phyloP scores from a whole-genome alignment of 2,113 vertebrate genomes.

The Platysteira castanea region DNA sequence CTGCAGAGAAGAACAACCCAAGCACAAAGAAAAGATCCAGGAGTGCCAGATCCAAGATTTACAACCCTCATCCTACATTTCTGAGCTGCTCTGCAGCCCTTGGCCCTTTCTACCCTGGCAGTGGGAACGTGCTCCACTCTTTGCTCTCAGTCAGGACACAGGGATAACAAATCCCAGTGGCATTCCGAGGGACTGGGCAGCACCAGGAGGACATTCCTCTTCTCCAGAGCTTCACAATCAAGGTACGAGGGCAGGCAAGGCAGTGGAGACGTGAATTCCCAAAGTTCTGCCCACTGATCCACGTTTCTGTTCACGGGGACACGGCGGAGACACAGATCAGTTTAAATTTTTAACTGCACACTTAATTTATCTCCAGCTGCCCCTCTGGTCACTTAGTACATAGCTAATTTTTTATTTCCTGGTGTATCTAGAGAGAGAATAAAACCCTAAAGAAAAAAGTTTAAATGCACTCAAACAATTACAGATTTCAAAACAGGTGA shows the following conservation, averaged over 20 bases:
- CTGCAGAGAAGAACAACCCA: not conserved
- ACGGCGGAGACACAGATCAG: too few relatives aligned
- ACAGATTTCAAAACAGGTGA: not conserved
- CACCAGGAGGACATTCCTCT: not conserved
- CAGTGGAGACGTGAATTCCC: fast-evolving
- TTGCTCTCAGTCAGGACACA: not conserved
- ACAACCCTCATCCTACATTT: not conserved
- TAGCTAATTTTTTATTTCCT: not conserved
- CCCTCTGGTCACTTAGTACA: not conserved
- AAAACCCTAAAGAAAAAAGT: not conserved
- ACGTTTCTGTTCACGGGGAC: not conserved
- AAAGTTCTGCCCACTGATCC: not conserved
- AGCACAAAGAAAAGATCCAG: not conserved
- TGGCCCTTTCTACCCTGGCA: not conserved
- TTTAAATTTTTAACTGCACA: not conserved
- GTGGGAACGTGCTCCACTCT: fast-evolving
- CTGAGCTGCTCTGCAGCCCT: not conserved
- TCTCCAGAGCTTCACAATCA: not conserved
- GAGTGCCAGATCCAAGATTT: not conserved
- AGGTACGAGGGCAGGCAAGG: not conserved
- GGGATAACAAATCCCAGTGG: not conserved
- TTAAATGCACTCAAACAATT: not conserved
- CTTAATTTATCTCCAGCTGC: not conserved
- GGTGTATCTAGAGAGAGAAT: not conserved
- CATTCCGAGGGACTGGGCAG: not conserved